These are phyloP conservation scores for Drosophila mimetica DNA, from an alignment of 2,888 invertebrate genomes.

Conservation along the genomic window DNA sequence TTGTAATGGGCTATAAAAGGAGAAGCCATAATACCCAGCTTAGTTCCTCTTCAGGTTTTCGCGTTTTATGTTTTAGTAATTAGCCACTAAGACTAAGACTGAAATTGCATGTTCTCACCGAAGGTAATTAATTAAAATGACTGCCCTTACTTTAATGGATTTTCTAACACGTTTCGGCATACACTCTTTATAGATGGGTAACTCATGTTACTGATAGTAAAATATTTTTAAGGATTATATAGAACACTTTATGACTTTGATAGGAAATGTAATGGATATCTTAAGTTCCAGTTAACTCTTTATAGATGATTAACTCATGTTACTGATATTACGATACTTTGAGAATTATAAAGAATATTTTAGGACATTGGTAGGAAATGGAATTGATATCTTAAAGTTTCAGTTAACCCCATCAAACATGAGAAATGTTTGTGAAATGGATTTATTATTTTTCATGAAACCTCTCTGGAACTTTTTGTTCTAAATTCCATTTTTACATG, in stretches of 20 bases:
- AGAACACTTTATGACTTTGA: too few species aligned
- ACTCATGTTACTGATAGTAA: neutral
- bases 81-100: constrained; percentile 6
- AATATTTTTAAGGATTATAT: too few species aligned
- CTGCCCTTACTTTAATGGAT: neutral
- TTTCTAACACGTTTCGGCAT: neutral
- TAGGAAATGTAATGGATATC: too few species aligned
- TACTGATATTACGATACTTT: too few species aligned
- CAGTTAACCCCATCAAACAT: too few species aligned
- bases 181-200: neutral
- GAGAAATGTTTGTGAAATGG: too few species aligned
- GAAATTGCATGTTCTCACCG: constrained; percentile 12
- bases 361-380: too few species aligned
- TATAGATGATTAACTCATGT: neutral
- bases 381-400: too few species aligned
- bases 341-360: too few species aligned
- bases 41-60: neutral
- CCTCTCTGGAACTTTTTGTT: neutral
- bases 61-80: constrained; percentile 21
- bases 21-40: neutral
- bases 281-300: neutral
- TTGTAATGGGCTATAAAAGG: neutral
- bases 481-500: neutral
- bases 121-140: constrained; percentile 42
- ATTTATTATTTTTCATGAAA: too few species aligned